Percentiles rank a stretch among this genome's conserved stretches.
Evolutionary conservation across 2,888 invertebrate species (phyloP).

Genomic region (Caradrina clavipalpis): DNA sequence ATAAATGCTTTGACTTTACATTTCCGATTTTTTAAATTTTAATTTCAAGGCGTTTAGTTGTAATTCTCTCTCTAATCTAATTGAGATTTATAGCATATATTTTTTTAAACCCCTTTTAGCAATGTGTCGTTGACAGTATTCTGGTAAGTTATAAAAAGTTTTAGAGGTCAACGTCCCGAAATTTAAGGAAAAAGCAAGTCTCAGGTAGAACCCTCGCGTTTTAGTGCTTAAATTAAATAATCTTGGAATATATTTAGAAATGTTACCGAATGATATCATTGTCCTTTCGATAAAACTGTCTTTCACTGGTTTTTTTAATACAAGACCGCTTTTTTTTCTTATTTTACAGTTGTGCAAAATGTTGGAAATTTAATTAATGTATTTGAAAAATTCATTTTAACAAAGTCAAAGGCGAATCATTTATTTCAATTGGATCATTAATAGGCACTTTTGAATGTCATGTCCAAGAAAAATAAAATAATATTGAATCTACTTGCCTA

Average conservation of each 20-base stretch:
- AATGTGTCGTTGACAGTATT: slow-evolving; percentile 49
- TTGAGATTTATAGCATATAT: slow-evolving; percentile 31
- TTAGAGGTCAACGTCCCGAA: slow-evolving; percentile 61
- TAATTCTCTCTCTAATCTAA: slow-evolving; percentile 17
- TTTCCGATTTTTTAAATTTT: too few relatives aligned
- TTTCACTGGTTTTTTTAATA: slow-evolving; percentile 29
- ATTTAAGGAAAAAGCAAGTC: slow-evolving; percentile 53
- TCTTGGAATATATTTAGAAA: slow-evolving; percentile 43
- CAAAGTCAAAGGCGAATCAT: too few relatives aligned
- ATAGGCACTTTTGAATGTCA: too few relatives aligned
- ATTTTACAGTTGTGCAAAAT: background rate
- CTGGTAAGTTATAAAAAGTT: slow-evolving; percentile 59
- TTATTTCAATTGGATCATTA: too few relatives aligned
- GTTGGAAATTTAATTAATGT: background rate
- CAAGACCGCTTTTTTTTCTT: background rate
- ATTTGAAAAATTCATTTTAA: too few relatives aligned
- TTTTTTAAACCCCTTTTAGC: slow-evolving; percentile 22
- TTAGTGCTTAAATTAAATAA: slow-evolving; percentile 44
- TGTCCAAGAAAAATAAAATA: too few relatives aligned
- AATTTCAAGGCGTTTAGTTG: slow-evolving; percentile 13
- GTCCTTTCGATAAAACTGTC: slow-evolving; percentile 20
- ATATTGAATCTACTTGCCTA: too few relatives aligned
- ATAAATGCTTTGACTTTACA: too few relatives aligned
- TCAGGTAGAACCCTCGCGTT: slow-evolving; percentile 45
- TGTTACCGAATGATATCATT: slow-evolving; percentile 34